A percentile compares a stretch with the other conserved stretches of the same genome.
phyloP scores from a whole-genome alignment of 2,888 invertebrate genomes.

The Cyclophora punctaria region DNA sequence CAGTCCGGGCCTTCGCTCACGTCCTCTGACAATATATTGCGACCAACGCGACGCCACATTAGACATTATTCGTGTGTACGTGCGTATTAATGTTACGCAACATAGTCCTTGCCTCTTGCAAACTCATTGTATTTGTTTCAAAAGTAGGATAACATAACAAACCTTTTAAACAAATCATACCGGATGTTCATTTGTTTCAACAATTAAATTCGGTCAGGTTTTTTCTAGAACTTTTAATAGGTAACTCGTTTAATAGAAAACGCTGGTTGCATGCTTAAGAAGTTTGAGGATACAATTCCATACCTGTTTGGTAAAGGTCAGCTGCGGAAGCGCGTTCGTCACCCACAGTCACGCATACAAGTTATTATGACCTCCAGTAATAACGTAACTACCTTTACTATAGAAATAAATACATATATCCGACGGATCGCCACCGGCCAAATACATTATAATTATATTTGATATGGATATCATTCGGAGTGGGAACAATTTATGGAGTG shows the following conservation, averaged over 20 bases:
- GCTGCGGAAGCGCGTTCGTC: constrained; percentile 18
- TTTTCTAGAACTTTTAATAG: neutral
- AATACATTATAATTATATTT: too few relatives aligned
- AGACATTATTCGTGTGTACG: constrained; percentile 12
- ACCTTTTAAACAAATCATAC: constrained; percentile 5
- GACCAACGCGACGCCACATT: constrained; percentile 7
- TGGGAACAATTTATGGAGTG: too few relatives aligned
- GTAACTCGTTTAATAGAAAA: neutral
- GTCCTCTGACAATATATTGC: constrained; percentile 17
- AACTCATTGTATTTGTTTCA: constrained; percentile 10
- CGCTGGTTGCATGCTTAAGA: constrained; percentile 8
- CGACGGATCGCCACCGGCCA: too few relatives aligned
- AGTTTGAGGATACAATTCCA: constrained; percentile 4
- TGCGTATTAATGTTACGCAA: constrained; percentile 21
- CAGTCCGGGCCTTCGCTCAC: constrained; percentile 10
- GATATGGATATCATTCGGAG: too few relatives aligned
- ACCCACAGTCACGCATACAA: constrained; percentile 13
- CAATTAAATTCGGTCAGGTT: too few relatives aligned
- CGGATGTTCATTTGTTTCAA: neutral
- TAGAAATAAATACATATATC: too few relatives aligned
- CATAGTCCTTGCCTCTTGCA: constrained; percentile 9
- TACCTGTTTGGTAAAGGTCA: constrained; percentile 17
- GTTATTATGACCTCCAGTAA: constrained; percentile 19
- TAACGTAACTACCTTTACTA: constrained; percentile 10
- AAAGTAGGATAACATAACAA: constrained; percentile 4